Evolutionary conservation across 2,797 vertebrate species (phyloP), one percentile per base, ranked within the genome.

Genomic region (Cossypha caffra): DNA sequence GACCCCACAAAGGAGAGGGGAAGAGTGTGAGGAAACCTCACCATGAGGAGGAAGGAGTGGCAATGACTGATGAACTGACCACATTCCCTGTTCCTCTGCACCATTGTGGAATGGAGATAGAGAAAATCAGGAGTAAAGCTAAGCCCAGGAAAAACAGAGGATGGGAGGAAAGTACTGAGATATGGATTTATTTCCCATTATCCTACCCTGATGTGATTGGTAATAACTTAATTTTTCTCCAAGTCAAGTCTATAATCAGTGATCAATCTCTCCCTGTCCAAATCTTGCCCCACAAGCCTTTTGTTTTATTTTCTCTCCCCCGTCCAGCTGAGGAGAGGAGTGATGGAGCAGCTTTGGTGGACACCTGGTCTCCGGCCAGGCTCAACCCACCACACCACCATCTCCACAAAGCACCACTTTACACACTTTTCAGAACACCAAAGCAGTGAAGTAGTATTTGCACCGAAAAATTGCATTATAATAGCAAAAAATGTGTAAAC

Each of bases 361-460:
- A 73, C 18, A 55, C 52, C 78, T 77, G 66, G 25, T 50, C 59
- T 50, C 72, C 21, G 50, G 72, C 54, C 84, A 82, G 72, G 54
- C 42, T 50, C 72, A 82, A 40, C 54, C 59, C 48, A 72, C 54
- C 37, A 67, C 48, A 77, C 21, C 72, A 87, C 59, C 2, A 2
- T 69, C 83, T 93, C 91, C 96, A 96, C 59, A 87, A 90, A 96
- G 92, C 94, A 95, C 77, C 62, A 83, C 89, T 96, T 95, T 57
- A 96, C 63, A 74, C 38, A 72, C 62, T 83, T 93, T 51, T 87
- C 87, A 90, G 96, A 91, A 96, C 95, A 95, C 76, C 78, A 90
- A 86, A 94, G 72, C 61, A 88, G 85, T 19, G 20, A 91, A 96
- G 97, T 97, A 97, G 97, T 96, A 97, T 94, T 95, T 96, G 96